Percentiles rank a stretch among this genome's conserved stretches.
phyloP scores from a whole-genome alignment of 2,888 invertebrate species.

The Acanthosoma haemorrhoidale region DNA sequence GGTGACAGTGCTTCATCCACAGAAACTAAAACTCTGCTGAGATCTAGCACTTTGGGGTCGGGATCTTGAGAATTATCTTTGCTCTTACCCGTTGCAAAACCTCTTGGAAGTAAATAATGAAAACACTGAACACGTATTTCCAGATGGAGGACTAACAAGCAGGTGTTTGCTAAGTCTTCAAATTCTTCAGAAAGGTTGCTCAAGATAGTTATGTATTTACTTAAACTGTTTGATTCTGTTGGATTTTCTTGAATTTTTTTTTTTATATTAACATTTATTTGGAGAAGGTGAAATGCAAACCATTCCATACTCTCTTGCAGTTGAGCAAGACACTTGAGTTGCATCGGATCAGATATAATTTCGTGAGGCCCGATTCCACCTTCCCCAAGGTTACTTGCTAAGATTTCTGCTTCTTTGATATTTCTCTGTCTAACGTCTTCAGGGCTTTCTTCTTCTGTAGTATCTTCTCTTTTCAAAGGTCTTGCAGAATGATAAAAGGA shows the following conservation, averaged over 20 bases:
- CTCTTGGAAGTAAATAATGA: conserved; percentile 72
- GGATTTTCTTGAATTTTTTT: not conserved
- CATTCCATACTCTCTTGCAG: conserved; percentile 90
- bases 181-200: conserved; percentile 64
- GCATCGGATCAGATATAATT: conserved; percentile 76
- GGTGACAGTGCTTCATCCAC: conserved; percentile 72
- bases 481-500: conserved; percentile 43
- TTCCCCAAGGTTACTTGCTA: conserved; percentile 86
- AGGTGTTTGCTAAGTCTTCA: conserved; percentile 84
- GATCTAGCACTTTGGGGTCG: conserved; percentile 67
- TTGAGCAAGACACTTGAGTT: conserved; percentile 77
- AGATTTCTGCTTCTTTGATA: conserved; percentile 84
- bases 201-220: conserved; percentile 32
- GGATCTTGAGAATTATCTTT: conserved; percentile 59
- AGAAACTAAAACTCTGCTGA: conserved; percentile 69
- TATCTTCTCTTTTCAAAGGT: conserved; percentile 44
- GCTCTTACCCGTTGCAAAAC: conserved; percentile 46
- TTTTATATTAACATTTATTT: conserved; percentile 48
- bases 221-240: conserved; percentile 25
- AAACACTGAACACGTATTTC: conserved; percentile 95
- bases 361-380: conserved; percentile 78
- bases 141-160: conserved; percentile 83
- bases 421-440: conserved; percentile 72
- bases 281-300: conserved; percentile 64
- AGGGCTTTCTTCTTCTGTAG: conserved; percentile 68